phyloP scores from a whole-genome alignment of 2,888 invertebrate genomes.

The Cryptus armator region DNA sequence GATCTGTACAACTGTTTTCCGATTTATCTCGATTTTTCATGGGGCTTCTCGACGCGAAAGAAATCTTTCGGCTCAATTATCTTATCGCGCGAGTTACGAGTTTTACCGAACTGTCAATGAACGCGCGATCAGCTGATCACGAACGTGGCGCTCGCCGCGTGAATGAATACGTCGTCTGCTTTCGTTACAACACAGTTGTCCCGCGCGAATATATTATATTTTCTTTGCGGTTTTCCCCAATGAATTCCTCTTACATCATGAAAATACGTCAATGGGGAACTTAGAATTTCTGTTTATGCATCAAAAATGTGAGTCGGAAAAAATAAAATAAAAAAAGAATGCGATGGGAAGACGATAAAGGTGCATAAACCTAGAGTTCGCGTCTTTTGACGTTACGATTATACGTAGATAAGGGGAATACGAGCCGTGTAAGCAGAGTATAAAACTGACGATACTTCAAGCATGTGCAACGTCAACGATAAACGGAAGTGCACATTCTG shows the following conservation, averaged over 20 bases:
- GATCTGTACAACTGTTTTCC: not conserved
- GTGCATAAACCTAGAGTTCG: not conserved
- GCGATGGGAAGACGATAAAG: no score
- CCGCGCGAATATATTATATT: not conserved
- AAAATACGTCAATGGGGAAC: no score
- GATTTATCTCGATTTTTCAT: slow-evolving; percentile 3
- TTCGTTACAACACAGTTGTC: no score
- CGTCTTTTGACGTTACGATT: not conserved
- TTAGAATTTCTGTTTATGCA: no score
- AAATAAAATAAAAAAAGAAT: no score
- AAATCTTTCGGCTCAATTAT: not conserved
- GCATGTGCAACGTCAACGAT: slow-evolving; percentile 36
- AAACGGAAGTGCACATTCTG: slow-evolving; percentile 9
- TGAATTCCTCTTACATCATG: no score
- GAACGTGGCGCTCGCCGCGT: not conserved
- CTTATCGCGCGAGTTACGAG: not conserved
- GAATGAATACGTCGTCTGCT: slow-evolving; percentile 51
- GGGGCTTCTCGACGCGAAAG: not conserved
- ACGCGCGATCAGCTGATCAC: slow-evolving; percentile 57
- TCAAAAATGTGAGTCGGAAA: no score
- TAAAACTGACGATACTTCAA: not conserved
- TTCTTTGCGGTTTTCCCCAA: not conserved
- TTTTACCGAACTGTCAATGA: slow-evolving; percentile 26
- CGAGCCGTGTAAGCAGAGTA: not conserved
- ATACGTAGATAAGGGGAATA: not conserved